These are phyloP conservation scores for Lysandra coridon DNA, from an alignment of 2,888 invertebrate species.

Conservation along the genomic window DNA sequence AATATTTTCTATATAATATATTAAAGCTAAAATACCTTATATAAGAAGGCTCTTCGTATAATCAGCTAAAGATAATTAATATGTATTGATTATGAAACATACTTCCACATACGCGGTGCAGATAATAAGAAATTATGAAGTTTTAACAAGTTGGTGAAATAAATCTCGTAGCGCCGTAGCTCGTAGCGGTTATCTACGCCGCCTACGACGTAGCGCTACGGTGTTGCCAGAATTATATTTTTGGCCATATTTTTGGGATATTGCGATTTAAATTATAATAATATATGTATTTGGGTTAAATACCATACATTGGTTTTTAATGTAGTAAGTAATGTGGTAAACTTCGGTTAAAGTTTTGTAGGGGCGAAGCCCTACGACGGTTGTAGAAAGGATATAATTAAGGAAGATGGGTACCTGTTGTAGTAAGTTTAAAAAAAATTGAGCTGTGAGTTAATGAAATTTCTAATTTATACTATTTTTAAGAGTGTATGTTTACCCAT, in stretches of 20 bases:
- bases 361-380: too few species aligned
- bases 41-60: not conserved
- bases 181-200: conserved; percentile 60
- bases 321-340: too few species aligned
- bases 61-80: conserved; percentile 28
- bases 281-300: not conserved
- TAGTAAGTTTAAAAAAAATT: too few species aligned
- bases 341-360: too few species aligned
- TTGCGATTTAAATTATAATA: not conserved
- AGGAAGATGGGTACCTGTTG: too few species aligned
- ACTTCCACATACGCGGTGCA: conserved; percentile 42
- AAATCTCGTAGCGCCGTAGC: conserved; percentile 56
- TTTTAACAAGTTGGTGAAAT: conserved; percentile 74
- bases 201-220: conserved; percentile 46
- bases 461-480: too few species aligned
- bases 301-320: not conserved
- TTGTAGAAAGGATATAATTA: too few species aligned
- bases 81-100: conserved; percentile 32
- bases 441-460: too few species aligned
- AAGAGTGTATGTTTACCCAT: too few species aligned
- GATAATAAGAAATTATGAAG: conserved; percentile 75
- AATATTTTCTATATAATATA: too few species aligned
- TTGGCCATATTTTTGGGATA: conserved; percentile 33
- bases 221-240: conserved; percentile 49
- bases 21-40: too few species aligned